Evolutionary conservation across 2,797 vertebrate species (phyloP).

Genomic region (Podarcis lilfordi): DNA sequence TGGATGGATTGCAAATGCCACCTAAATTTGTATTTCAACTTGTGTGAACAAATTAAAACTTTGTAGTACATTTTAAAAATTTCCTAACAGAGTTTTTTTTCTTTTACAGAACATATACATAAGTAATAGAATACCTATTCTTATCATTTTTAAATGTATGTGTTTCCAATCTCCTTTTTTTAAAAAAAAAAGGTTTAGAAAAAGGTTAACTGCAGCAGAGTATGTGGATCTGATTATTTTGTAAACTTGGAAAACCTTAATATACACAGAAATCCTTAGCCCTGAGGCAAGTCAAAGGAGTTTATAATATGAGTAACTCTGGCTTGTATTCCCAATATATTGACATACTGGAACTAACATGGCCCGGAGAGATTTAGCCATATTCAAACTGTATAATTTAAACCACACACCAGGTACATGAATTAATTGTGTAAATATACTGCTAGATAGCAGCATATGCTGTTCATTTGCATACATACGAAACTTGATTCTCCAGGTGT

Average conservation of each 20-base stretch:
- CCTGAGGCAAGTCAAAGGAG: background rate
- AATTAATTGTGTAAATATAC: background rate
- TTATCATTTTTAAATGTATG: background rate
- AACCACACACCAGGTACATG: background rate
- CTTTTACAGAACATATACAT: too few relatives aligned
- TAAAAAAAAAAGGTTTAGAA: background rate
- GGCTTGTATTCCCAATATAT: background rate
- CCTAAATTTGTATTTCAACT: too few relatives aligned
- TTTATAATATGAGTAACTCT: background rate
- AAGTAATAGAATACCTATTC: background rate
- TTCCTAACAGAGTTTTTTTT: too few relatives aligned
- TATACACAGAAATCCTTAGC: background rate
- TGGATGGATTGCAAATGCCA: background rate
- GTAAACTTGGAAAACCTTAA: constrained; percentile 5
- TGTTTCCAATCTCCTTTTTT: background rate
- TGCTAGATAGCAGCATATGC: background rate
- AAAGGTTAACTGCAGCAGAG: background rate
- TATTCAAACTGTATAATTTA: constrained; percentile 23
- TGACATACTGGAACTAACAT: background rate
- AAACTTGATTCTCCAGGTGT: background rate
- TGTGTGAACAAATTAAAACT: background rate
- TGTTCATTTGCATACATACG: background rate
- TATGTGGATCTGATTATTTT: constrained; percentile 2
- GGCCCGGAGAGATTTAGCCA: background rate
- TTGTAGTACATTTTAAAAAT: background rate